A percentile compares a stretch with the other conserved stretches of the same genome.
phyloP scores from a whole-genome alignment of 2,113 vertebrate genomes.

The Acanthisitta chloris region DNA sequence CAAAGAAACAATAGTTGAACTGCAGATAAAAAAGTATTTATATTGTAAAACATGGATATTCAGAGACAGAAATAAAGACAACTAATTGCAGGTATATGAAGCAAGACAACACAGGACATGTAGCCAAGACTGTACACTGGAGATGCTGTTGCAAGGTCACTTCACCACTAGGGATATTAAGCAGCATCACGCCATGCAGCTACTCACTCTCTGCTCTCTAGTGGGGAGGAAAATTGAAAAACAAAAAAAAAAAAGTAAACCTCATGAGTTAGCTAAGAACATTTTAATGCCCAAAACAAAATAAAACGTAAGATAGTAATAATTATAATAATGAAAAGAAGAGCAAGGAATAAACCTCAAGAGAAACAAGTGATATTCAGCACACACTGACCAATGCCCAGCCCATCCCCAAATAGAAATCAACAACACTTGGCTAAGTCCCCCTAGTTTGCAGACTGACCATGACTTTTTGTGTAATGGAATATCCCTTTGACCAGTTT shows the following conservation, averaged over 20 bases:
- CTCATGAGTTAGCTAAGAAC: background rate
- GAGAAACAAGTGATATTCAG: background rate
- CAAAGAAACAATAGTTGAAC: background rate
- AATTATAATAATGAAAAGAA: background rate
- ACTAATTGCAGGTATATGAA: background rate
- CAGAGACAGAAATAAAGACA: background rate
- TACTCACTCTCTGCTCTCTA: background rate
- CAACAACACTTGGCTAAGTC: background rate
- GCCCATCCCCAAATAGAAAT: background rate
- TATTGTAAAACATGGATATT: background rate
- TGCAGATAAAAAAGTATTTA: background rate
- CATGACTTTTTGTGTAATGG: background rate
- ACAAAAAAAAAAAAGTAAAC: background rate
- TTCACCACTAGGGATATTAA: background rate
- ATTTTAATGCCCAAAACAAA: background rate
- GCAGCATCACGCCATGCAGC: background rate
- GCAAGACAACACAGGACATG: background rate
- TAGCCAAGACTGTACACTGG: background rate
- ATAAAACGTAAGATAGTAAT: background rate
- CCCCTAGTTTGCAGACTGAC: background rate
- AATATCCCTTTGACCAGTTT: background rate
- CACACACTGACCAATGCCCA: accelerated
- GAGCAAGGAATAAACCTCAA: background rate
- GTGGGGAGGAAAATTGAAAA: background rate
- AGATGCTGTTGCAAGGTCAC: background rate